Conservation (phyloP, 2,113 vertebrate species). For the Morone chrysops region DNA sequence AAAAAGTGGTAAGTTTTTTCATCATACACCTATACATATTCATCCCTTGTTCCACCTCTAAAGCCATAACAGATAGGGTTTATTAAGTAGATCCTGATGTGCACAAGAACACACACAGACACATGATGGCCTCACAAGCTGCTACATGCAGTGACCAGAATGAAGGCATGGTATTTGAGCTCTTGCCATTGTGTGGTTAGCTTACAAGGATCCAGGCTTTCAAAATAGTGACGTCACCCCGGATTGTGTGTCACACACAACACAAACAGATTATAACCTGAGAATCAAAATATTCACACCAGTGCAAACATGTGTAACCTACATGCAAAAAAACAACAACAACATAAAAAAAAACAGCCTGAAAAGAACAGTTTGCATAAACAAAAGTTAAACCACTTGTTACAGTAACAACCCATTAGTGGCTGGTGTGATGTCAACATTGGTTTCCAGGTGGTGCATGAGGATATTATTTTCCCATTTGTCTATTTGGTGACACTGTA, state of each 20-base stretch:
- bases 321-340: not conserved
- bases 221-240: conserved; percentile 78
- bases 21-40: not conserved
- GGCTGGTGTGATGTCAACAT: conserved; percentile 27
- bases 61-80: conserved; percentile 27
- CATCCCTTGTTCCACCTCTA: conserved; percentile 17
- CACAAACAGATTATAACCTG: conserved; percentile 83
- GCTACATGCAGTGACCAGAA: conserved; percentile 82
- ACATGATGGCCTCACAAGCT: conserved; percentile 76
- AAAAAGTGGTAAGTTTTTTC: not conserved
- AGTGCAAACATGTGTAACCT: conserved; percentile 52
- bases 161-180: conserved; percentile 85
- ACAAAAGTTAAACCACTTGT: conserved; percentile 44
- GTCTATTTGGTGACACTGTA: conserved; percentile 9
- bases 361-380: conserved; percentile 20
- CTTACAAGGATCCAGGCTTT: conserved; percentile 85
- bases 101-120: conserved; percentile 21
- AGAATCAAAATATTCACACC: conserved; percentile 65
- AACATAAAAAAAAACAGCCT: conserved; percentile 4
- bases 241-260: conserved; percentile 67
- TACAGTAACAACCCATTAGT: not conserved
- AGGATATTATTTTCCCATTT: conserved; percentile 27
- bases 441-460: conserved; percentile 34
- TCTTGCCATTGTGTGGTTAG: conserved; percentile 88
- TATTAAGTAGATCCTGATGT: conserved; percentile 43